phyloP scores from a whole-genome alignment of 2,113 vertebrate genomes.

The Hydrolagus affinis region DNA sequence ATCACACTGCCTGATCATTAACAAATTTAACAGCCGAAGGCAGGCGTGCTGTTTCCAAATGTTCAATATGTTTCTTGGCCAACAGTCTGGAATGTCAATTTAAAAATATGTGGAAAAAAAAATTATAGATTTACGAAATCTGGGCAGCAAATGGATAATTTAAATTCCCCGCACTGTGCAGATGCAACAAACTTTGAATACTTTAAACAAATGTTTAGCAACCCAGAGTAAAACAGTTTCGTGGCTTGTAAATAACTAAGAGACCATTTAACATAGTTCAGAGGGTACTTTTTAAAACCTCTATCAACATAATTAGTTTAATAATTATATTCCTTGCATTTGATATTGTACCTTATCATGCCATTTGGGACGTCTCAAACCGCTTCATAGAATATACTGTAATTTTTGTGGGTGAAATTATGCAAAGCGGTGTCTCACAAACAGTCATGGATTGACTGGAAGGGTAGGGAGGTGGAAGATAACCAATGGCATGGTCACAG shows the following conservation, averaged over 20 bases:
- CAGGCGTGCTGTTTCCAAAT: constrained; percentile 5
- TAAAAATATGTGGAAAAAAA: not conserved
- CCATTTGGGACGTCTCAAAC: too few relatives aligned
- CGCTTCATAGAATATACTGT: too few relatives aligned
- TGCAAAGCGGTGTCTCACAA: too few relatives aligned
- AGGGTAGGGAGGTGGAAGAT: too few relatives aligned
- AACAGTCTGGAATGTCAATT: constrained; percentile 14
- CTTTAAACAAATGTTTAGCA: not conserved
- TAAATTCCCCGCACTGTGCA: not conserved
- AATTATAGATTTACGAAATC: not conserved
- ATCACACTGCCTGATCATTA: constrained; percentile 16
- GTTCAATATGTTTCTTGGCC: constrained; percentile 24
- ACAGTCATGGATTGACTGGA: too few relatives aligned
- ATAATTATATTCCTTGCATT: not conserved
- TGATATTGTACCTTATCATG: too few relatives aligned
- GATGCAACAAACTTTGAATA: not conserved
- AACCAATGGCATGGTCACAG: too few relatives aligned
- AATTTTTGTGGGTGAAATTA: too few relatives aligned
- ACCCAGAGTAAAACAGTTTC: not conserved
- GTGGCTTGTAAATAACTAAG: not conserved
- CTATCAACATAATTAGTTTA: too few relatives aligned
- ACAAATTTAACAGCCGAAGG: constrained; percentile 4
- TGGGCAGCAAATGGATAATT: not conserved
- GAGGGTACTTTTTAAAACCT: not conserved
- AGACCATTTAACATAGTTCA: too few relatives aligned